Base-by-base conservation (phyloP, 2,113 vertebrate genomes). In the Anarrhichthys ocellatus region DNA sequence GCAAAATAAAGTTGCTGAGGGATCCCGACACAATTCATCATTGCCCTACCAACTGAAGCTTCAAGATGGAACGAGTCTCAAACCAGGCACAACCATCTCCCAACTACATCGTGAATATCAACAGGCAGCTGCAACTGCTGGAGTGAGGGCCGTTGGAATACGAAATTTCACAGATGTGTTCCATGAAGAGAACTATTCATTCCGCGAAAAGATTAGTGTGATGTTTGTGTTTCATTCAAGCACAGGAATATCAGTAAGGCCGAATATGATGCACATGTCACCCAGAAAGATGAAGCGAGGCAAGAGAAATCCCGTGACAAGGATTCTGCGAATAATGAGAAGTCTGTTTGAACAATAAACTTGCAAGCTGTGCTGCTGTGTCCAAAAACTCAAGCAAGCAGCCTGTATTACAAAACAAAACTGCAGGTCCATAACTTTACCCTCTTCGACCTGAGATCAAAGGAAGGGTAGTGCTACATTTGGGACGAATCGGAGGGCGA, bases 391-490 rank as follows among this genome's bases (percentile, higher is more conserved):
- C 18, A 24, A 56, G n/a, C 54, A 3, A 56, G 18, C 50, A 20
- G 20, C 18, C 18, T 72, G 59, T 72, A 73, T 56, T 77, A 78
- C 29, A 66, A 66, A 73, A 72, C 29, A 4, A 83, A 83, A 72
- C 66, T 78, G 24, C 74, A 83, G 81, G 36, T 82, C 18, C 73
- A 82, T 52, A 76, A 63, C 34, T 70, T 76, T 42, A 82, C 56
- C 34, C 17, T 76, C 17, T 76, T 82, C 9, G 11, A 82, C 64
- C 40, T 76, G 65, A 62, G 18, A 62, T 76, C 64, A 75, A 71
- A 70, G 34, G 56, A 70, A 75, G 64, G 17, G 8, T 70, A 56
- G n/a, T 64, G 56, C 42, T 82, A 64, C 18, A 50, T 40, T 63
- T 70, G 34, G 32, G 73, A 64, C 13, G 11, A 69, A 52, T 63